Conservation (phyloP, 2,888 invertebrate genomes). For the Leucania comma region DNA sequence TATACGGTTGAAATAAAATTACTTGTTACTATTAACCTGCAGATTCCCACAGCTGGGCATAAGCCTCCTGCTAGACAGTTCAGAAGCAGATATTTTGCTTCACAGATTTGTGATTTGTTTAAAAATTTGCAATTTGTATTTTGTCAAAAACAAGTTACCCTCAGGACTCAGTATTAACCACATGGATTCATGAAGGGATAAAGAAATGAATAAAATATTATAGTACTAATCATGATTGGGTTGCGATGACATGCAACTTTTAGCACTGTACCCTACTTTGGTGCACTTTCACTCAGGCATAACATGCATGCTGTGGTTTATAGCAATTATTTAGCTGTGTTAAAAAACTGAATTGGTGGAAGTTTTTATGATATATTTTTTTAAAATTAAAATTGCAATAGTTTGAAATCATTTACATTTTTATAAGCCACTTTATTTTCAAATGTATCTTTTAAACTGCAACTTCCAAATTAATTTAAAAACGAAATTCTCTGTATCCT, state of each 20-base stretch:
- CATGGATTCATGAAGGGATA: conserved; percentile 1
- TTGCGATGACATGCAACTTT: conserved; percentile 48
- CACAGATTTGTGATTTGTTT: background rate
- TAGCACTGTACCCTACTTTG: conserved; percentile 45
- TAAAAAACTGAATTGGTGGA: conserved; percentile 2
- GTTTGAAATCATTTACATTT: background rate
- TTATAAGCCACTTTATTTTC: background rate
- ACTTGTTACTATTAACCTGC: background rate
- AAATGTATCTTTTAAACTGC: background rate
- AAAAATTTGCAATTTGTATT: background rate
- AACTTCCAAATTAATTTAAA: too few relatives aligned
- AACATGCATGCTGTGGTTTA: conserved; percentile 28
- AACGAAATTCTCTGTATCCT: background rate
- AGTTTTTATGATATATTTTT: background rate
- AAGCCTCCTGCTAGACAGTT: background rate
- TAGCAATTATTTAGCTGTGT: conserved; percentile 28
- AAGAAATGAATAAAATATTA: conserved; percentile 13
- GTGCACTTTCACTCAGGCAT: conserved; percentile 59
- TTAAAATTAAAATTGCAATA: background rate
- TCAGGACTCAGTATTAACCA: background rate
- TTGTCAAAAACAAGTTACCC: background rate
- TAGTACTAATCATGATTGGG: conserved; percentile 35
- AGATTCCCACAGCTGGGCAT: background rate
- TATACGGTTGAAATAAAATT: background rate
- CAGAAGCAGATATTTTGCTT: background rate